A percentile compares a stretch with the other conserved stretches of the same genome.
phyloP scores from a whole-genome alignment of 2,888 invertebrate species.

The Adelognathus sp. region DNA sequence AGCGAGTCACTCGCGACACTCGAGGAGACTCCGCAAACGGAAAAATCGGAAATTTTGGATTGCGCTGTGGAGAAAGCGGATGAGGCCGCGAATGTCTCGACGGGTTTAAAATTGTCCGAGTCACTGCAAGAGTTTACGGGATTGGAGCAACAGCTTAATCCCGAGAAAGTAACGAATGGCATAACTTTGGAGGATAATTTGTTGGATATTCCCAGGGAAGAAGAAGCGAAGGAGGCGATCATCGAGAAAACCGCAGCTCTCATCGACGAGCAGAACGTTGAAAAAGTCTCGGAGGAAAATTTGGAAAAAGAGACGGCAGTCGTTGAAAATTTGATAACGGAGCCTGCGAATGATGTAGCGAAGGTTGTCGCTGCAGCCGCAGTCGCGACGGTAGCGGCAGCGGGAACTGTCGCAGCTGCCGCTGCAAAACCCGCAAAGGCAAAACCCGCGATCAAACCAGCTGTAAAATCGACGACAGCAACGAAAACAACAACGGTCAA shows the following conservation, averaged over 20 bases:
- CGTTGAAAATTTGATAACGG: not conserved
- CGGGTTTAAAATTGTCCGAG: constrained; percentile 69
- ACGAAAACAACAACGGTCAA: constrained; percentile 66
- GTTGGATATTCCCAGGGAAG: constrained; percentile 14
- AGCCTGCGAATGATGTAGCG: constrained; percentile 60
- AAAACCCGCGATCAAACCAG: constrained; percentile 65
- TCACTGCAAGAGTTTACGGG: constrained; percentile 75
- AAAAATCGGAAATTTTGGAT: constrained; percentile 37
- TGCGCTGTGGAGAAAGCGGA: constrained; percentile 49
- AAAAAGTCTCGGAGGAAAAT: constrained; percentile 25
- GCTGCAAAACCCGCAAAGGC: constrained; percentile 74
- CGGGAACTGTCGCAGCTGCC: constrained; percentile 71
- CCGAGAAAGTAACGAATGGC: constrained; percentile 51
- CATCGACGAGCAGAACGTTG: not conserved
- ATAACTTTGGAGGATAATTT: constrained; percentile 22
- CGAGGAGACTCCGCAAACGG: not conserved
- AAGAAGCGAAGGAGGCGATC: constrained; percentile 1
- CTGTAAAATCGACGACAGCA: constrained; percentile 65
- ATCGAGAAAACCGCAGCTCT: not conserved
- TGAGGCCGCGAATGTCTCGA: constrained; percentile 8
- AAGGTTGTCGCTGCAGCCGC: constrained; percentile 65
- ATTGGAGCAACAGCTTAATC: constrained; percentile 69
- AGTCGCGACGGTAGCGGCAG: constrained; percentile 71
- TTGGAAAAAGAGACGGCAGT: not conserved
- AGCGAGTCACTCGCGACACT: not conserved